Evolutionary conservation across 1,140 invertebrate species (phyloP).

Genomic region (Temnothorax nylanderi): DNA sequence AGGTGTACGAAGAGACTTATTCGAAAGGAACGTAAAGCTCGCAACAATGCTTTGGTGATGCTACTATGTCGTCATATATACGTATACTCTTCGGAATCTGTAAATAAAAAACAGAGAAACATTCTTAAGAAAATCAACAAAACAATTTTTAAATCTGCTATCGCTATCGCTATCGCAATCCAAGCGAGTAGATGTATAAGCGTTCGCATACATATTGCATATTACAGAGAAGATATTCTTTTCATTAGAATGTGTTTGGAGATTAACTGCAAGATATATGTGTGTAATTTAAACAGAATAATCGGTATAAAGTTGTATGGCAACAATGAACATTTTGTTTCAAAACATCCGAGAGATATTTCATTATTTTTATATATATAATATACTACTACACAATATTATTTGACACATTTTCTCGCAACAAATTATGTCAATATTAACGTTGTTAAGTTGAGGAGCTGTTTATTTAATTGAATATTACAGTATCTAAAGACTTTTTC

Average conservation of each 20-base stretch:
- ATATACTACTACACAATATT: not conserved
- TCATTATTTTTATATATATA: not conserved
- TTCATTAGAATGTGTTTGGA: not conserved
- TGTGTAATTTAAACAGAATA: not conserved
- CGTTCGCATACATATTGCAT: not conserved
- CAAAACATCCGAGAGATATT: not conserved
- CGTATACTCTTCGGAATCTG: constrained; percentile 15
- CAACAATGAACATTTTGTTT: not conserved
- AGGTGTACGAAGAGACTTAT: not conserved
- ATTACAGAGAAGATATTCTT: not conserved
- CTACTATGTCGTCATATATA: no score
- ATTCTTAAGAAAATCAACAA: not conserved
- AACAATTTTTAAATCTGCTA: not conserved
- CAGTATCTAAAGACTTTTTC: no score
- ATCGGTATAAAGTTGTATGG: not conserved
- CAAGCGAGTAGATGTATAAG: not conserved
- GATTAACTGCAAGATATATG: not conserved
- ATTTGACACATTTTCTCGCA: not conserved
- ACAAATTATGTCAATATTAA: not conserved
- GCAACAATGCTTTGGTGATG: not conserved
- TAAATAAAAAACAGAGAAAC: constrained; percentile 1
- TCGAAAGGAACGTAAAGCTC: not conserved
- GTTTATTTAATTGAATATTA: not conserved
- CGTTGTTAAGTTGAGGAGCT: not conserved
- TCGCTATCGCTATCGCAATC: no score